Base-by-base conservation (phyloP, 2,888 invertebrate species). In the Aphelenchoides bicaudatus region DNA sequence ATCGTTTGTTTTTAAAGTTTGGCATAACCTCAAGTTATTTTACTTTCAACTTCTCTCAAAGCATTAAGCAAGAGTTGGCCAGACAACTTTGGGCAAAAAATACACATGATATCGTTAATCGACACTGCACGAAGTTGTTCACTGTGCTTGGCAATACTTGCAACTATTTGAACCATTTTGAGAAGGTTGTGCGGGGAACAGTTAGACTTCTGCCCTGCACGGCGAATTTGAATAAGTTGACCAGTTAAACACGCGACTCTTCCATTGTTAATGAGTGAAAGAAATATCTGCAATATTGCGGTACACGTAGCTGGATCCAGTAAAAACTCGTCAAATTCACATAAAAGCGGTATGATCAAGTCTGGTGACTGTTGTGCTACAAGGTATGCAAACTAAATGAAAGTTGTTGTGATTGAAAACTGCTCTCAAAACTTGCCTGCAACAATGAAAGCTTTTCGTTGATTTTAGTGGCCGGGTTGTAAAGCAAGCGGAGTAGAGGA, bases 381-480 rank as follows among this genome's bases (percentile, higher is more conserved):
- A 34, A 34, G 34, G 34, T 34, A 16, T 13, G 10, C 10, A 43
- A 49, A 46, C 31, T 47, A 43, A 10, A 28, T 49, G 16, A n/a
- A 39, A 57, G 64, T 79, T 82, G 80, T n/a, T n/a, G n/a, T n/a
- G n/a, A n/a, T n/a, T n/a, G n/a, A n/a, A n/a, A n/a, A n/a, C n/a
- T n/a, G n/a, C n/a, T n/a, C n/a, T n/a, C n/a, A n/a, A n/a, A n/a
- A n/a, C n/a, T n/a, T n/a, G n/a, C n/a, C n/a, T 88, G 86, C 50
- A 93, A 85, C 27, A 93, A 82, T 1, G 90, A 88, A 72, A 88
- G 84, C 80, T 88, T 88, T 81, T 92, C 92, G 66, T 88, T 86
- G 60, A 87, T 86, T 78, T 91, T 91, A 77, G 90, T 90, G 71
- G 87, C 56, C 4, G 65, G 30, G 31, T 61, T 51, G 46, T 65